phyloP scores from a whole-genome alignment of 2,113 vertebrate species.

The Xiphophorus hellerii region DNA sequence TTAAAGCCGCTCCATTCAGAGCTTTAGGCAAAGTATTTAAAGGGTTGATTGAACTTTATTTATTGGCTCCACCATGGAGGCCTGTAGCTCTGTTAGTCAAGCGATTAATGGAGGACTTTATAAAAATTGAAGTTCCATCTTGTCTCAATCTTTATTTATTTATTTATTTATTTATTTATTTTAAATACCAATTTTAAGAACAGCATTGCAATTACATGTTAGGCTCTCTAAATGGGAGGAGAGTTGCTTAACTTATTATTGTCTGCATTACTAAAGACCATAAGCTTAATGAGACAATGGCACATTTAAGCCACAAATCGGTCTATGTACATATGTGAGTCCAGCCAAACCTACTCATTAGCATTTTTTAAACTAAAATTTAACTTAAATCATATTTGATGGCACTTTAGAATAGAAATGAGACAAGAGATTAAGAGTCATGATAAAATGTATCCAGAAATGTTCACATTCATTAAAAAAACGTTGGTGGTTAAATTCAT shows the following conservation, averaged over 20 bases:
- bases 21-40: conserved; percentile 14
- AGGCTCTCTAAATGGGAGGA: neutral
- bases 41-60: conserved; percentile 59
- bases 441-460: too few species aligned
- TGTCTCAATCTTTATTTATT: neutral
- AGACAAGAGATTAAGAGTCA: too few species aligned
- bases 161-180: neutral
- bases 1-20: conserved; percentile 32
- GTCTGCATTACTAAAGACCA: neutral
- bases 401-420: too few species aligned
- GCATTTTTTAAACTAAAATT: too few species aligned
- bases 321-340: too few species aligned
- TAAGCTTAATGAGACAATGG: too few species aligned
- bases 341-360: too few species aligned
- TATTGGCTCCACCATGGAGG: conserved; percentile 21
- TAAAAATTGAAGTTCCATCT: neutral
- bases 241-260: neutral
- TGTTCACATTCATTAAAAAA: too few species aligned
- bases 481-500: too few species aligned
- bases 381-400: too few species aligned
- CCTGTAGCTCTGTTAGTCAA: conserved; percentile 1
- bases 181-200: neutral
- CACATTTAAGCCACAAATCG: too few species aligned
- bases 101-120: conserved; percentile 5
- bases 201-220: neutral